Evolutionary conservation across 2,888 invertebrate species (phyloP).

Genomic region (Epinotia bilunana): DNA sequence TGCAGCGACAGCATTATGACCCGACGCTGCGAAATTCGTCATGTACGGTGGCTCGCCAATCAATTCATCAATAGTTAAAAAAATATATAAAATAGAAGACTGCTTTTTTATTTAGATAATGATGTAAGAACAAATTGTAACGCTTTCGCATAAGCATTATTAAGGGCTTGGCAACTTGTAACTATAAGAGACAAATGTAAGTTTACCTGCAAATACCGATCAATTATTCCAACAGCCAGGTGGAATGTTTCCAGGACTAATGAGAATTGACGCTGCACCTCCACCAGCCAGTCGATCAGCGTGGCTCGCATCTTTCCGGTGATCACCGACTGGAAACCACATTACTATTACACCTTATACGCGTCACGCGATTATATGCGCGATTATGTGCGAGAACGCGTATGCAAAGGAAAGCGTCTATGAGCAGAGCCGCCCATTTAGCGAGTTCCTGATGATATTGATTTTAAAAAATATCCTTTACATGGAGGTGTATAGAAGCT

Average conservation of each 20-base stretch:
- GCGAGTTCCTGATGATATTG: too few species aligned
- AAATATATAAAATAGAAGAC: too few species aligned
- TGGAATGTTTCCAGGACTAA: slow-evolving; percentile 95
- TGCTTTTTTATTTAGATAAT: too few species aligned
- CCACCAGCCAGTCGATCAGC: slow-evolving; percentile 97
- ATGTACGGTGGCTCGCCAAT: background rate
- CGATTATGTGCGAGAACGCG: too few species aligned
- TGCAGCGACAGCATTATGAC: background rate
- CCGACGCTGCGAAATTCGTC: background rate
- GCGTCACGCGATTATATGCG: too few species aligned
- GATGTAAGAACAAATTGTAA: background rate
- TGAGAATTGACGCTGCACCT: slow-evolving; percentile 94
- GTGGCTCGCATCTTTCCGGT: slow-evolving; percentile 94
- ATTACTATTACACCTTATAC: background rate
- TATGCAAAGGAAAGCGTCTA: too few species aligned
- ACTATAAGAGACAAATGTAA: background rate
- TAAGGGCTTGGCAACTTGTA: background rate
- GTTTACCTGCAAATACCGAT: slow-evolving; percentile 93
- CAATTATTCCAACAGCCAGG: slow-evolving; percentile 93
- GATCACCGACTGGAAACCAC: slow-evolving; percentile 77
- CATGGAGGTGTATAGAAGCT: too few species aligned
- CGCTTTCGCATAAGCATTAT: background rate
- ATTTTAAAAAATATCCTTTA: too few species aligned
- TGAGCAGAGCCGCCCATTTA: too few species aligned
- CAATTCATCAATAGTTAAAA: background rate